phyloP scores from a whole-genome alignment of 2,888 invertebrate genomes.

The Halictus quadricinctus region DNA sequence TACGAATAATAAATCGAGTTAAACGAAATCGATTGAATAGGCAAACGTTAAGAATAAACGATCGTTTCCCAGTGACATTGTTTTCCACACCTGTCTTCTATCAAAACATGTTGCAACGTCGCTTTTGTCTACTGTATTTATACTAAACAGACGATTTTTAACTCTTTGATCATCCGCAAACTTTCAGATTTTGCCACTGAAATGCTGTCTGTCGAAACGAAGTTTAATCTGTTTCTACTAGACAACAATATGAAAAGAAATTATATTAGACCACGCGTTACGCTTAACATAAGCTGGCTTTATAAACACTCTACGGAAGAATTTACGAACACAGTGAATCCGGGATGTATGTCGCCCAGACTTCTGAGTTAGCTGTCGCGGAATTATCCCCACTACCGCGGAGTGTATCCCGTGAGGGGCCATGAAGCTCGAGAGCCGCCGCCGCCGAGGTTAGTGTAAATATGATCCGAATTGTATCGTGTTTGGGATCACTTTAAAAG shows the following conservation, averaged over 20 bases:
- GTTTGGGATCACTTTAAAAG: too few relatives aligned
- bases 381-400: too few relatives aligned
- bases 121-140: not conserved
- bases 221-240: not conserved
- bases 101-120: not conserved
- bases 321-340: too few relatives aligned
- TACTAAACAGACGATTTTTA: slow-evolving; percentile 1
- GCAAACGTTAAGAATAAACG: slow-evolving; percentile 5
- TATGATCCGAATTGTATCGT: too few relatives aligned
- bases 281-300: too few relatives aligned
- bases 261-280: not conserved
- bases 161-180: not conserved
- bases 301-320: not conserved
- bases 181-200: not conserved
- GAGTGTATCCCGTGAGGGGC: too few relatives aligned
- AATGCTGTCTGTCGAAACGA: not conserved
- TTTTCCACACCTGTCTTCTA: not conserved
- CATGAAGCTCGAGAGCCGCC: too few relatives aligned
- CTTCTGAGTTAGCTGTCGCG: too few relatives aligned
- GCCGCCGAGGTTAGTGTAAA: too few relatives aligned
- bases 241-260: not conserved
- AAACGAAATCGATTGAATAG: not conserved
- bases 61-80: not conserved
- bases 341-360: too few relatives aligned
- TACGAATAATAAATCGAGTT: not conserved